A percentile compares a stretch with the other conserved stretches of the same genome.
phyloP scores from a whole-genome alignment of 2,888 invertebrate genomes.

The Acleris laterana region DNA sequence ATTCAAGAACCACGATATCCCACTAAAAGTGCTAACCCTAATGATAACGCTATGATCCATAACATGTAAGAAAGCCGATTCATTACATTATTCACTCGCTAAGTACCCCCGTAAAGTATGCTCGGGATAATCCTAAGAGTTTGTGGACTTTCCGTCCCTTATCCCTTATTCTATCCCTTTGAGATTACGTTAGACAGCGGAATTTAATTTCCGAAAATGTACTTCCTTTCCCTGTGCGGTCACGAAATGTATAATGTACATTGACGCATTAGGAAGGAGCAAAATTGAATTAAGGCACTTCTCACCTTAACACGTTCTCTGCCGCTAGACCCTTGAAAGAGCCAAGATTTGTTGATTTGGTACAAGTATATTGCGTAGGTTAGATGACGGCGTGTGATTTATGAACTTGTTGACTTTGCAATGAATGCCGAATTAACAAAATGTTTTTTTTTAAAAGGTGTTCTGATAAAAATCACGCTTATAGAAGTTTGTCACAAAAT shows the following conservation, averaged over 20 bases:
- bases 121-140: conserved; percentile 23
- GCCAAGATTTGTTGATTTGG: too few species aligned
- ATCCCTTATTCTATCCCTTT: conserved; percentile 31
- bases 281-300: conserved; percentile 19
- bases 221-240: conserved; percentile 24
- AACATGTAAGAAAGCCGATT: not conserved
- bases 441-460: too few species aligned
- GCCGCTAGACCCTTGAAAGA: too few species aligned
- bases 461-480: too few species aligned
- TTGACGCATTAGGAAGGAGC: conserved; percentile 10
- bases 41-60: too few species aligned
- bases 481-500: too few species aligned
- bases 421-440: too few species aligned
- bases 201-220: conserved; percentile 36
- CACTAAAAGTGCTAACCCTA: too few species aligned
- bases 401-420: too few species aligned
- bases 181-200: conserved; percentile 29
- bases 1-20: too few species aligned
- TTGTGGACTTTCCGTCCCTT: conserved; percentile 28
- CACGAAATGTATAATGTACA: not conserved
- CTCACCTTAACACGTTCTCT: conserved; percentile 7
- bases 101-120: conserved; percentile 18
- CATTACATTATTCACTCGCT: conserved; percentile 13
- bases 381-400: too few species aligned
- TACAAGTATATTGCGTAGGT: too few species aligned